phyloP scores from a whole-genome alignment of 2,888 invertebrate genomes.

The Elmis aenea region DNA sequence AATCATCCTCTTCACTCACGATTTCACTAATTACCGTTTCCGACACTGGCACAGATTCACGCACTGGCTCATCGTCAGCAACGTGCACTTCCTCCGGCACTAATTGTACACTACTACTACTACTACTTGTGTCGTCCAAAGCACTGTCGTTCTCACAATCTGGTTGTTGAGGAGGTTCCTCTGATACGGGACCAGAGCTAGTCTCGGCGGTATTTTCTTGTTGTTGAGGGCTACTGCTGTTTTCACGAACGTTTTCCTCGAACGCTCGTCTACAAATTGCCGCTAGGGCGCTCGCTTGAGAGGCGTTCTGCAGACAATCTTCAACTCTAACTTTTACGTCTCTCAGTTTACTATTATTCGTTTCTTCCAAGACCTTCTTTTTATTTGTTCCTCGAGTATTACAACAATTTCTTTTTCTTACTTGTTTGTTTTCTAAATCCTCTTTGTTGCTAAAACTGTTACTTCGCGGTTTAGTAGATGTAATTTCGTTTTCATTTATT shows the following conservation, averaged over 20 bases:
- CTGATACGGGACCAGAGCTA: conserved; percentile 9
- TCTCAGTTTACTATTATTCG: conserved; percentile 46
- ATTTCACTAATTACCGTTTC: conserved; percentile 39
- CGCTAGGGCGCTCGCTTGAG: conserved; percentile 30
- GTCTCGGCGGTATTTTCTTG: no score
- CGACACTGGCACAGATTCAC: conserved; percentile 25
- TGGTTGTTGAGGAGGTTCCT: conserved; percentile 9
- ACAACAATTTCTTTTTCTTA: conserved; percentile 35
- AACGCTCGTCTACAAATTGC: conserved; percentile 29
- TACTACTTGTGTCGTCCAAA: conserved; percentile 32
- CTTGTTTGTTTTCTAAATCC: conserved; percentile 40
- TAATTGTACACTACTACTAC: conserved; percentile 34
- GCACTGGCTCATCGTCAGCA: conserved; percentile 31
- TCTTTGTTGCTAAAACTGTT: conserved; percentile 36
- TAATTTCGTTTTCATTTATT: conserved; percentile 38
- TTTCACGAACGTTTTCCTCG: conserved; percentile 24
- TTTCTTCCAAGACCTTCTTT: conserved; percentile 46
- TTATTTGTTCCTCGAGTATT: conserved; percentile 37
- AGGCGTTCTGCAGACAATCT: conserved; percentile 42
- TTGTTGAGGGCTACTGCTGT: not conserved
- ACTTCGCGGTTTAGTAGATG: conserved; percentile 28
- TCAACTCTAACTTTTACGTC: conserved; percentile 44
- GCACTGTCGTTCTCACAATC: conserved; percentile 27
- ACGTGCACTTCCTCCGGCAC: conserved; percentile 27
- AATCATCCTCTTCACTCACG: conserved; percentile 57